A percentile compares a stretch with the other conserved stretches of the same genome.
phyloP scores from a whole-genome alignment of 2,888 invertebrate species.

The Myopa tessellatipennis region DNA sequence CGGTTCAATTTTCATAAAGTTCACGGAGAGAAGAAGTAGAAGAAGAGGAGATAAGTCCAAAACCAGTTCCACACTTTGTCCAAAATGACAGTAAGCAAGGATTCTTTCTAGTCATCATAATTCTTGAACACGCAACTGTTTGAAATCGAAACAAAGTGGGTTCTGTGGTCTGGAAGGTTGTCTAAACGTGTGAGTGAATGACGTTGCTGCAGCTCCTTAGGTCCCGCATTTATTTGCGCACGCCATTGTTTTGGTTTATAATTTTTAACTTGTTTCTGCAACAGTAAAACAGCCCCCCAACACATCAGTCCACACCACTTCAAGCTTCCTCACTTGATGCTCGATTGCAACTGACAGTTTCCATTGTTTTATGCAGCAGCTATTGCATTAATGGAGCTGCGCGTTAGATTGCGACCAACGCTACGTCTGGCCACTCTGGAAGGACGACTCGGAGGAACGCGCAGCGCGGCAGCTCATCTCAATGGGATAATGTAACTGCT shows the following conservation, averaged over 20 bases:
- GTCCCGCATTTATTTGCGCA: slow-evolving; percentile 59
- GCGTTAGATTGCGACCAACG: neutral
- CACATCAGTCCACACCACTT: slow-evolving; percentile 6
- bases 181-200: neutral
- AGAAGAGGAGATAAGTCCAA: no score
- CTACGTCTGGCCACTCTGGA: neutral
- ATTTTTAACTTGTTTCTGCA: slow-evolving; percentile 52
- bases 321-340: neutral
- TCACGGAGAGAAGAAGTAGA: no score
- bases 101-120: neutral
- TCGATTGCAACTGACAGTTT: slow-evolving; percentile 46
- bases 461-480: slow-evolving; percentile 1
- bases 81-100: no score
- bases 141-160: neutral
- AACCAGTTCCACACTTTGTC: no score
- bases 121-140: neutral
- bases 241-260: slow-evolving; percentile 56
- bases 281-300: slow-evolving; percentile 31
- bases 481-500: neutral
- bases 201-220: slow-evolving; percentile 39
- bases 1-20: no score
- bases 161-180: neutral
- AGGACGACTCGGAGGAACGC: neutral
- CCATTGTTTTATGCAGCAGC: slow-evolving; percentile 51
- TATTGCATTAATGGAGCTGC: slow-evolving; percentile 32